Evolutionary conservation across 1,140 invertebrate species (phyloP).

Genomic region (Dolichoris vasculosae): DNA sequence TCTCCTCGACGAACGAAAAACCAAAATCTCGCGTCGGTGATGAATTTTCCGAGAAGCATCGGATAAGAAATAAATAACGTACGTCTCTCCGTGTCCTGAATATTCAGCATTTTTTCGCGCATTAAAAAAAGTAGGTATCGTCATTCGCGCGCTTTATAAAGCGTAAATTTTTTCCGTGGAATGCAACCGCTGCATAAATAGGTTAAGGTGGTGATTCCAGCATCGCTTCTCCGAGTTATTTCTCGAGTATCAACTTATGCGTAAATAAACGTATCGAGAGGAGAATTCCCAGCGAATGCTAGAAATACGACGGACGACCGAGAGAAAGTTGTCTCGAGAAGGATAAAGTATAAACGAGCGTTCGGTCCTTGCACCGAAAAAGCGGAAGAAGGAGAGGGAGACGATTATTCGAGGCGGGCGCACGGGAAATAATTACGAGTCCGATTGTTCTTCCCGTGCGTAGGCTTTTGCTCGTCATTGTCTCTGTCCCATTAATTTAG

Average conservation of each 20-base stretch:
- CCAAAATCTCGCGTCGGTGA: not conserved
- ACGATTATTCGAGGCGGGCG: not conserved
- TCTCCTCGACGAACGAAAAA: not conserved
- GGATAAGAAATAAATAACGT: not conserved
- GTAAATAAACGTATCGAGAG: no score
- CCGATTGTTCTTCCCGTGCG: not conserved
- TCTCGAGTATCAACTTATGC: no score
- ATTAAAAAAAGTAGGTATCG: not conserved
- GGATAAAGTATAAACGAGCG: no score
- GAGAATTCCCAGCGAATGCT: no score
- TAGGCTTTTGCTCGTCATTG: not conserved
- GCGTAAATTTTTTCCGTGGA: not conserved
- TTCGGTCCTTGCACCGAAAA: no score
- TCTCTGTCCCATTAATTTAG: not conserved
- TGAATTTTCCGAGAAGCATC: not conserved
- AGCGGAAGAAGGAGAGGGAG: no score
- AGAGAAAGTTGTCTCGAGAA: not conserved
- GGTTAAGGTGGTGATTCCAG: no score
- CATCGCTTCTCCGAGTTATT: no score
- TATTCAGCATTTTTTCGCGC: not conserved
- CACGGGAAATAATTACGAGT: not conserved
- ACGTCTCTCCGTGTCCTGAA: not conserved
- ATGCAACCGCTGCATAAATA: not conserved
- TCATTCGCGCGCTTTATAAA: not conserved
- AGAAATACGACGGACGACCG: not conserved